These are phyloP conservation scores for Heliconius sara DNA, from an alignment of 2,888 invertebrate genomes.

Conservation along the genomic window DNA sequence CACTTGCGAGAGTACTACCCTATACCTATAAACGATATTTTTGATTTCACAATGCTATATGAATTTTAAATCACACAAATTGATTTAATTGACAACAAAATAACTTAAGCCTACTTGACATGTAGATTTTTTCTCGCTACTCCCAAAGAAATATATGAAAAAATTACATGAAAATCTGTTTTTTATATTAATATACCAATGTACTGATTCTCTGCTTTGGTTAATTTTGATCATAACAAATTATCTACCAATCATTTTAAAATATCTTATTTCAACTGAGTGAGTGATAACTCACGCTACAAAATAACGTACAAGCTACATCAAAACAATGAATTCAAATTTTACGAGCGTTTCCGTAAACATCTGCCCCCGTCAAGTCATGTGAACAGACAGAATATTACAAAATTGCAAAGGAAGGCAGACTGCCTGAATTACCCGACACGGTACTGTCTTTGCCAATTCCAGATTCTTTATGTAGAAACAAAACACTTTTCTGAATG, in stretches of 20 bases:
- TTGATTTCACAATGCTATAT: too few relatives aligned
- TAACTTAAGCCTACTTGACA: too few relatives aligned
- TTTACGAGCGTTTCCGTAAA: background rate
- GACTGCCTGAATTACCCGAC: slow-evolving; percentile 6
- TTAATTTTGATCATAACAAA: background rate
- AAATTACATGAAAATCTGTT: too few relatives aligned
- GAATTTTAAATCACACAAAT: too few relatives aligned
- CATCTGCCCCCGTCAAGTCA: slow-evolving; percentile 15
- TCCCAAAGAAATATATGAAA: too few relatives aligned
- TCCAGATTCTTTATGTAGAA: slow-evolving; percentile 1
- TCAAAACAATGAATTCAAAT: slow-evolving; percentile 5
- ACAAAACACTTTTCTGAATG: slow-evolving; percentile 22
- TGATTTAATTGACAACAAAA: too few relatives aligned
- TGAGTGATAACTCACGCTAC: background rate
- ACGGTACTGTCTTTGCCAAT: slow-evolving; percentile 25
- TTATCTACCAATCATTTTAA: background rate
- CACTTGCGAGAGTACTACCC: too few relatives aligned
- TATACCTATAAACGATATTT: too few relatives aligned
- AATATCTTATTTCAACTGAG: background rate
- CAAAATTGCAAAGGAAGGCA: slow-evolving; percentile 33
- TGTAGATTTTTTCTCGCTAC: too few relatives aligned
- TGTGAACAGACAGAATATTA: slow-evolving; percentile 25
- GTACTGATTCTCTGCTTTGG: background rate
- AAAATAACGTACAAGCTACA: background rate
- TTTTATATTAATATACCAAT: too few relatives aligned